These are phyloP conservation scores for Microctonus aethiopoides DNA, from an alignment of 2,888 invertebrate species.

Conservation along the genomic window DNA sequence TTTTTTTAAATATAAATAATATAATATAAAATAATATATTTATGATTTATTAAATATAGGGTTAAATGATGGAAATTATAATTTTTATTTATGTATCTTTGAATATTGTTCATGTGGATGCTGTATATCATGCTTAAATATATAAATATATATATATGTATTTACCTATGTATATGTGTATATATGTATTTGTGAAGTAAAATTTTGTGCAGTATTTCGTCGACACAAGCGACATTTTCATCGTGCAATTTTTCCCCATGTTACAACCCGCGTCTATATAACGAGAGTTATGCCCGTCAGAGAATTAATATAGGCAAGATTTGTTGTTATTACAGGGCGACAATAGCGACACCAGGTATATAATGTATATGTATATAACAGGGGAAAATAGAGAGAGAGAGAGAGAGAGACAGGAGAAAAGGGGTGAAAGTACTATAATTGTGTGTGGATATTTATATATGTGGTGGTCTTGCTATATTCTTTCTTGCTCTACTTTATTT, in stretches of 20 bases:
- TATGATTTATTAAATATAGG: no score
- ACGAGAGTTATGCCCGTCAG: slow-evolving; percentile 64
- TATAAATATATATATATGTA: no score
- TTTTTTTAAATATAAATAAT: background rate
- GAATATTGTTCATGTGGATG: no score
- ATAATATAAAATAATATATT: no score
- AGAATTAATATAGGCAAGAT: slow-evolving; percentile 66
- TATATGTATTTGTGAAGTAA: background rate
- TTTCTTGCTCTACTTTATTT: no score
- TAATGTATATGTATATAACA: background rate
- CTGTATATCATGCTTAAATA: no score
- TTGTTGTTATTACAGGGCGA: slow-evolving; percentile 63
- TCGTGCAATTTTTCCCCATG: slow-evolving; percentile 60
- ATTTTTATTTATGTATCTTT: no score
- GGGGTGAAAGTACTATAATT: slow-evolving; percentile 32
- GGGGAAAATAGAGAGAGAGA: background rate
- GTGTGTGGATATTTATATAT: slow-evolving; percentile 24
- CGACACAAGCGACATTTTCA: slow-evolving; percentile 53
- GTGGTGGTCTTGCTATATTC: slow-evolving; percentile 33
- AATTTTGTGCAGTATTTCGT: slow-evolving; percentile 47
- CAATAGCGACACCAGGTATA: slow-evolving; percentile 30
- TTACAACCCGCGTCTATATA: slow-evolving; percentile 50
- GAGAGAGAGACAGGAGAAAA: slow-evolving; percentile 6
- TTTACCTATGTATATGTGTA: no score
- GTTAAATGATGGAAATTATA: no score